A percentile compares a stretch with the other conserved stretches of the same genome.
Evolutionary conservation across 2,797 vertebrate species (phyloP).

Genomic region (Avahi laniger): DNA sequence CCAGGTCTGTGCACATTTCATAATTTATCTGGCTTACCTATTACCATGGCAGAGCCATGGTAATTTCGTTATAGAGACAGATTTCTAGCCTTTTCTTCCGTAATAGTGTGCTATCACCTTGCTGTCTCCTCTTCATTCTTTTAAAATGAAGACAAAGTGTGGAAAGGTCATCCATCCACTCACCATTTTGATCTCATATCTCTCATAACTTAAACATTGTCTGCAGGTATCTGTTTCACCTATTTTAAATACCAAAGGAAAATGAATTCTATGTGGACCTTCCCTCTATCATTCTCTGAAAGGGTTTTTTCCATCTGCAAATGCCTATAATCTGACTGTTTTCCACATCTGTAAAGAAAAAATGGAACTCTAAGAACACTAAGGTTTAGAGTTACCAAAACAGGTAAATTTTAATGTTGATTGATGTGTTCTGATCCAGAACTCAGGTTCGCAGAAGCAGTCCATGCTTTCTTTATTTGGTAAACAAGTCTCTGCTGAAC

Average conservation of each 20-base stretch:
- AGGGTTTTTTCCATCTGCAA: neutral
- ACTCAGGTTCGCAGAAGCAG: slow-evolving; percentile 23
- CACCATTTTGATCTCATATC: neutral
- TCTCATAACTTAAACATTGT: neutral
- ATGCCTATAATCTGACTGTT: neutral
- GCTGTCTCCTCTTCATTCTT: neutral
- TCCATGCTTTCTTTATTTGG: slow-evolving; percentile 32
- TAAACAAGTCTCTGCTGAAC: neutral
- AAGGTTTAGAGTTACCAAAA: slow-evolving; percentile 28
- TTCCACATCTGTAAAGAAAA: neutral
- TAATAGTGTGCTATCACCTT: neutral
- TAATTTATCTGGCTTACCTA: neutral
- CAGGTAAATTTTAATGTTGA: slow-evolving; percentile 20
- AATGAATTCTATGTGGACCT: neutral
- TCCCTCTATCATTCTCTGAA: neutral
- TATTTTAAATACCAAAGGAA: neutral
- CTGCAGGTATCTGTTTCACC: neutral
- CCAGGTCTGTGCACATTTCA: neutral
- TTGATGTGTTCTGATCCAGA: slow-evolving; percentile 12
- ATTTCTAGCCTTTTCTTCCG: neutral
- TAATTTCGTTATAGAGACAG: neutral
- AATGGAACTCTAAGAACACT: neutral
- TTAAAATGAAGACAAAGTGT: neutral
- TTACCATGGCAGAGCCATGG: neutral
- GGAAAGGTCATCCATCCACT: neutral